These are phyloP conservation scores for Lycia hirtaria DNA, from an alignment of 2,888 invertebrate species.

Conservation along the genomic window DNA sequence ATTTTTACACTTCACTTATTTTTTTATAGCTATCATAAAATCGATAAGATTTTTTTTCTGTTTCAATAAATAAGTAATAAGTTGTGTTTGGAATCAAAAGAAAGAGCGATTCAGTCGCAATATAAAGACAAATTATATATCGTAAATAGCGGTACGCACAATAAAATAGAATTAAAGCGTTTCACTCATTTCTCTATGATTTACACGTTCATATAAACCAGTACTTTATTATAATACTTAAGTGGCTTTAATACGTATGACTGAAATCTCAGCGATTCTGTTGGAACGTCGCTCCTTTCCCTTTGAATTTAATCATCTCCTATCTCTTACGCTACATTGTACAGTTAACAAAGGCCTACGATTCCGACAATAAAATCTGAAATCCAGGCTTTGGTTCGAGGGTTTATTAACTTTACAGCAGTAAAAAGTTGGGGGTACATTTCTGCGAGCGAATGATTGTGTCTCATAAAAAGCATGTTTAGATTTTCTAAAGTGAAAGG, in stretches of 20 bases:
- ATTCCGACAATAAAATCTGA: constrained; percentile 26
- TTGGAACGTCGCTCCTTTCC: constrained; percentile 7
- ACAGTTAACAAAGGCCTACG: constrained; percentile 26
- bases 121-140: too few relatives aligned
- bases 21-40: too few relatives aligned
- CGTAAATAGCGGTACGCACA: too few relatives aligned
- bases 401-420: constrained; percentile 18
- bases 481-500: constrained; percentile 18
- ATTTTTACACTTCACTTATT: too few relatives aligned
- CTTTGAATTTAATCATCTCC: constrained; percentile 25
- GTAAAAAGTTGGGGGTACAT: constrained; percentile 21
- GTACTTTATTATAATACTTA: neutral
- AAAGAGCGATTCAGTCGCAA: too few relatives aligned
- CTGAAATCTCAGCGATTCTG: neutral
- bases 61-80: too few relatives aligned
- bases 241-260: neutral
- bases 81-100: too few relatives aligned
- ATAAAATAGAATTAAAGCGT: too few relatives aligned
- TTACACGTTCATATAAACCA: too few relatives aligned
- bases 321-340: constrained; percentile 31
- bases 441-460: constrained; percentile 18
- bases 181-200: too few relatives aligned
- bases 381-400: constrained; percentile 23
- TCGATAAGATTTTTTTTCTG: too few relatives aligned
- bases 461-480: constrained; percentile 24